Evolutionary conservation across 2,888 invertebrate species (phyloP), one percentile per base, ranked within the genome.

Genomic region (Cryptus armator): DNA sequence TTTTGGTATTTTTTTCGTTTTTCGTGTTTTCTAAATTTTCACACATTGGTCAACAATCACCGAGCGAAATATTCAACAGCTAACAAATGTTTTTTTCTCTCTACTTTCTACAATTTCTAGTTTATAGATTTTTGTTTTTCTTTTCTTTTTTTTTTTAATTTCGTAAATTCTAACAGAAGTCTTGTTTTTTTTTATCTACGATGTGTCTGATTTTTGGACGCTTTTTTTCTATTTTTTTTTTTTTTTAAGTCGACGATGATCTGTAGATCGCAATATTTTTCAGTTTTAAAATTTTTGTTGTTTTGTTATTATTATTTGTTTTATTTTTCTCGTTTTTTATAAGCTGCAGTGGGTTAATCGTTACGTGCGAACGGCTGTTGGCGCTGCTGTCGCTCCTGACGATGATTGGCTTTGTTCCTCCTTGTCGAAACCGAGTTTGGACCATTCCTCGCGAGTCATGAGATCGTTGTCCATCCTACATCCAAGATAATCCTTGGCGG

Each of bases 391-490:
- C 14, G 59, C 59, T 29, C 3, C 48, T 48, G 48, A 10, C 14
- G 75, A 29, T 10, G 53, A 16, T 5, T 43, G 66, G 16, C 87
- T 75, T n/a, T 80, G 48, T 72, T 90, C 84, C 51, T 90, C 84
- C 2, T 92, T 89, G 32, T 79, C 37, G 84, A 97, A 98, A 7
- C 99, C 99, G 88, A 99, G 95, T 93, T 98, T 98, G 3, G 96
- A 94, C 98, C 98, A 99, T 43, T 98, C 97, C 94, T 99, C 98
- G 94, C 96, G 97, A 64, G 97, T 96, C 99, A 99, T 99, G 86
- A 99, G 95, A 92, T 98, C 96, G 94, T 98, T 96, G 86, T 99
- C 97, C 99, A 99, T 99, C 91, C 99, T 97, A 93, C 99, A 99
- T 64, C 95, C 95, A 81, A 99, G 95, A 93, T 99, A 99, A 6